Percentiles rank a stretch among this genome's conserved stretches.
Conservation (phyloP, 2,113 vertebrate species). For the Verasper variegatus region DNA sequence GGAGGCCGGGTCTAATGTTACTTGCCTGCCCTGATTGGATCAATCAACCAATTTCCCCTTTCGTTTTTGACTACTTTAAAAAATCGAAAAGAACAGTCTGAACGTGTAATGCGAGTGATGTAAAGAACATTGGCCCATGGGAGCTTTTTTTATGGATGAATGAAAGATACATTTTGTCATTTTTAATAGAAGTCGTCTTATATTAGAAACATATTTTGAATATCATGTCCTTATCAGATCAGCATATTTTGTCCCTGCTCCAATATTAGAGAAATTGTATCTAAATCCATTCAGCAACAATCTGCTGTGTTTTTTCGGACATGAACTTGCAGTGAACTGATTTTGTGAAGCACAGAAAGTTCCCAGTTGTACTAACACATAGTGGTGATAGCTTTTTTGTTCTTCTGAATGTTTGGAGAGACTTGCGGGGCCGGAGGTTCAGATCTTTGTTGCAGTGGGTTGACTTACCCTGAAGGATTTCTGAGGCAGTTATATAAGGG, state of each 20-base stretch:
- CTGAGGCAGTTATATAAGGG: slow-evolving; percentile 75
- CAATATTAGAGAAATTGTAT: background rate
- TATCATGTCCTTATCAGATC: background rate
- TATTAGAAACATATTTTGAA: background rate
- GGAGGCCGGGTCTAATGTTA: too few relatives aligned
- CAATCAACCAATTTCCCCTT: too few relatives aligned
- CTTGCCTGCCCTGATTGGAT: too few relatives aligned
- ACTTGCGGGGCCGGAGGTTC: slow-evolving; percentile 46
- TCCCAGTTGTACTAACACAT: slow-evolving; percentile 3
- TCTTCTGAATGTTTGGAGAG: slow-evolving; percentile 36
- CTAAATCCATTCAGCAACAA: background rate
- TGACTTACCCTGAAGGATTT: slow-evolving; percentile 60
- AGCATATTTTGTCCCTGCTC: background rate
- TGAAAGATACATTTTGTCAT: background rate
- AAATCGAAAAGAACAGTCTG: too few relatives aligned
- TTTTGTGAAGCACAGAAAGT: background rate
- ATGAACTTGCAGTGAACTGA: background rate
- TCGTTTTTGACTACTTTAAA: too few relatives aligned
- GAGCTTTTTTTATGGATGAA: background rate
- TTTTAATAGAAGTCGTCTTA: background rate
- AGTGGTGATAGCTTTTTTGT: slow-evolving; percentile 31
- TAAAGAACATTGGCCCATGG: too few relatives aligned
- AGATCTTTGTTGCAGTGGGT: slow-evolving; percentile 46
- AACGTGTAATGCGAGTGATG: too few relatives aligned
- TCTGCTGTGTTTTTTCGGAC: background rate